Evolutionary conservation across 1,140 invertebrate genomes (phyloP).

Genomic region (Zaprionus inermis): DNA sequence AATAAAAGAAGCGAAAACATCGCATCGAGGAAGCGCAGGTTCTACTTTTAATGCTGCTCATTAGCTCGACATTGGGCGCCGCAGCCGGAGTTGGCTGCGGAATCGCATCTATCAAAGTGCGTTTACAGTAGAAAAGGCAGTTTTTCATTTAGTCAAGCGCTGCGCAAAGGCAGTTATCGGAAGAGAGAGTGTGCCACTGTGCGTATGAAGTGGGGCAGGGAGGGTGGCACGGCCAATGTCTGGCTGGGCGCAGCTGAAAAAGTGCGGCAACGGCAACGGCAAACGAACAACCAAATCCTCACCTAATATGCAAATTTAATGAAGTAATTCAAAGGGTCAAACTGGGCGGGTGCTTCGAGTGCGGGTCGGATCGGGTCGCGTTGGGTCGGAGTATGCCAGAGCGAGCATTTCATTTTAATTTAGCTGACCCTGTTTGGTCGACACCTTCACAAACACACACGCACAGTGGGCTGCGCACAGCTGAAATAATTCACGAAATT

Average conservation of each 20-base stretch:
- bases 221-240: neutral
- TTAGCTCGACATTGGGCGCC: constrained; percentile 9
- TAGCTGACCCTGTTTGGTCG: constrained; percentile 52
- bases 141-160: constrained; percentile 17
- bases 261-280: constrained; percentile 50
- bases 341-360: constrained; percentile 8
- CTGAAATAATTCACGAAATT: constrained; percentile 78
- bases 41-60: constrained; percentile 23
- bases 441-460: constrained; percentile 52
- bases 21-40: neutral
- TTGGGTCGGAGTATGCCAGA: constrained; percentile 15
- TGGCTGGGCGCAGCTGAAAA: constrained; percentile 41
- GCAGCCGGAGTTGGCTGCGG: constrained; percentile 1
- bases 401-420: constrained; percentile 70
- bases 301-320: constrained; percentile 83
- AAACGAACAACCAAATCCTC: constrained; percentile 71
- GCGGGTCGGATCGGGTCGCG: neutral
- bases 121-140: constrained; percentile 18
- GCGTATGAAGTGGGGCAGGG: neutral
- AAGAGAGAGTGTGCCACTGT: neutral
- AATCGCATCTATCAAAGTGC: constrained; percentile 37
- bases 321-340: constrained; percentile 79
- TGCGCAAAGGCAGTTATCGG: constrained; percentile 8
- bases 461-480: constrained; percentile 27
- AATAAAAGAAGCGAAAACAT: neutral